phyloP scores from a whole-genome alignment of 2,113 vertebrate genomes.

The Apaloderma vittatum region DNA sequence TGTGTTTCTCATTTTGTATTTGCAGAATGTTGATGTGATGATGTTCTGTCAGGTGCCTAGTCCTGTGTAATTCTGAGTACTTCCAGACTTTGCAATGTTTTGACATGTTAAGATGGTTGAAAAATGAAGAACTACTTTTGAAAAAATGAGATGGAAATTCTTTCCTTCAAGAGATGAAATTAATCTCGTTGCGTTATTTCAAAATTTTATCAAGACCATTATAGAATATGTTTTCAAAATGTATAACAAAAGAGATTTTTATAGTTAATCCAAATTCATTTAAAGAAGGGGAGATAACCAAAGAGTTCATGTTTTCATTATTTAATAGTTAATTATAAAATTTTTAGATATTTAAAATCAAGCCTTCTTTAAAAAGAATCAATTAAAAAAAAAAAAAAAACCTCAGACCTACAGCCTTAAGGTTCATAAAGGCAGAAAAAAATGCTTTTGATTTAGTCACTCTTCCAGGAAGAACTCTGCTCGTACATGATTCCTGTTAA shows the following conservation, averaged over 20 bases:
- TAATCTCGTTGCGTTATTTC: neutral
- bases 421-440: neutral
- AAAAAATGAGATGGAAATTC: neutral
- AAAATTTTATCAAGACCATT: neutral
- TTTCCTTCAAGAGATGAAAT: neutral
- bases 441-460: neutral
- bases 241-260: neutral
- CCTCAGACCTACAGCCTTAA: neutral
- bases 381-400: neutral
- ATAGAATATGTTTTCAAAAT: neutral
- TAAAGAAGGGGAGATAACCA: neutral
- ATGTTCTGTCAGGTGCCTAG: neutral
- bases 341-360: neutral
- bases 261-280: neutral
- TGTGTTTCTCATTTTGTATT: neutral
- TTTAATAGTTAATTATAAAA: neutral
- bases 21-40: neutral
- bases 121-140: neutral
- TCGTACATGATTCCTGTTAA: neutral
- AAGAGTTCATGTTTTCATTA: neutral
- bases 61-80: neutral
- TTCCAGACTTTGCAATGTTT: neutral
- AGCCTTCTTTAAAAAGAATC: neutral
- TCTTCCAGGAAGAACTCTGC: neutral
- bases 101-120: neutral